Evolutionary conservation across 64 coral and sea anemone species (phyloP).

Genomic region (Montipora capricornis): DNA sequence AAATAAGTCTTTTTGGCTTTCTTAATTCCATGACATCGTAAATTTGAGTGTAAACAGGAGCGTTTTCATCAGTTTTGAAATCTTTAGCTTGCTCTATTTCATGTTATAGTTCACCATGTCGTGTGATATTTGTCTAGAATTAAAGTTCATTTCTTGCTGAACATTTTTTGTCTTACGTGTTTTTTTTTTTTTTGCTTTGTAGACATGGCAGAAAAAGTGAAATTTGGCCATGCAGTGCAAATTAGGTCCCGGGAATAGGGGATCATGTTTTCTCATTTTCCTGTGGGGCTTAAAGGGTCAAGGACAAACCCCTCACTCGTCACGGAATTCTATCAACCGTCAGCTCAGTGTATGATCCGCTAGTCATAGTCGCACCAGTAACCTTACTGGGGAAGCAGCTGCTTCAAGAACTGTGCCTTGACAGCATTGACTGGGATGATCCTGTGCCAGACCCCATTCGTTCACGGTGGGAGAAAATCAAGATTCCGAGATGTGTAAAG

Average conservation of each 20-base stretch:
- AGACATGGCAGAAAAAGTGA: neutral
- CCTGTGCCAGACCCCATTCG: constrained; percentile 47
- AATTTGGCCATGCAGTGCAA: neutral
- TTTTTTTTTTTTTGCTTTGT: neutral
- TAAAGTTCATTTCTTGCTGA: constrained; percentile 15
- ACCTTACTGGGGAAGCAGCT: constrained; percentile 49
- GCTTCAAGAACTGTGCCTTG: constrained; percentile 54
- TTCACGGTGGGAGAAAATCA: constrained; percentile 44
- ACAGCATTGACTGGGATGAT: constrained; percentile 48
- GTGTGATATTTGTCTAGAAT: constrained; percentile 6
- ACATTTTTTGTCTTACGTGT: constrained; percentile 36
- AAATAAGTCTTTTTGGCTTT: neutral
- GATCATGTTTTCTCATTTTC: neutral
- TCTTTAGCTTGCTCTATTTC: neutral
- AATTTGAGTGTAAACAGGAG: neutral
- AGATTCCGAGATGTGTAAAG: constrained; percentile 49
- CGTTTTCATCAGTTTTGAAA: neutral
- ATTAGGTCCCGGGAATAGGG: neutral
- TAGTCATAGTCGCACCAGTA: constrained; percentile 30
- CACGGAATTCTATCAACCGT: constrained; percentile 36
- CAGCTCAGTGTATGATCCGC: constrained; percentile 30
- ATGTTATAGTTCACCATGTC: neutral
- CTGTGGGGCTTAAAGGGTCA: constrained; percentile 15
- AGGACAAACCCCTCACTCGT: constrained; percentile 39
- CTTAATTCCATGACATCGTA: neutral